Evolutionary conservation across 2,113 vertebrate species (phyloP), one percentile per base, ranked within the genome.

Genomic region (Pluvialis apricaria): DNA sequence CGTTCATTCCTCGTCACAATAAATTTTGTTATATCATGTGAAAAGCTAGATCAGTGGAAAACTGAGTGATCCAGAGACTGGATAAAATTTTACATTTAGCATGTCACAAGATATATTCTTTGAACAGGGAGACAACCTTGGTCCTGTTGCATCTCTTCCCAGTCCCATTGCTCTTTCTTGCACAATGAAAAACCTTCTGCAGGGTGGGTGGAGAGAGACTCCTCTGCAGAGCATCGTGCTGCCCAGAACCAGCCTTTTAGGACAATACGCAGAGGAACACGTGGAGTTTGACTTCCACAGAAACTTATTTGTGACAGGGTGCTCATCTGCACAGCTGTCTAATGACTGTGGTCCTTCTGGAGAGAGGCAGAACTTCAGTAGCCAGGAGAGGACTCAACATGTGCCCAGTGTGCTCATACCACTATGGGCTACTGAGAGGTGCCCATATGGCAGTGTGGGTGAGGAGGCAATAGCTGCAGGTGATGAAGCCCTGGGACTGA

Each of bases 361-460:
- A 76, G 16, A 69, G 12, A 6, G 18, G 21, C 17, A 82, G 58
- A 81, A 61, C 34, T 52, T 47, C 19, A n/a, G 26, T 26, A 69
- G 55, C 40, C 22, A 29, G 49, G 40, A 78, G 34, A 49, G 24
- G 24, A 40, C 34, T 31, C 13, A 16, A 15, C 9, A 10, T 0
- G 0, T 17, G 25, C 16, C 20, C 5, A 0, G 22, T 13, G 3
- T 25, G 51, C 17, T 70, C 47, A 20, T 52, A n/a, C 15, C 49
- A 19, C 34, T 15, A 2, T 0, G 15, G 44, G 17, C 7, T 18
- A 25, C 38, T 5, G 18, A 54, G 42, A 68, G 47, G 12, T 36
- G 44, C 34, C 25, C 2, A 0, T 21, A 31, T 17, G 42, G 75
- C n/a, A 34, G 12, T 1, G 31, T 9, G 34, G 19, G 52, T 28